These are phyloP conservation scores for Sparus aurata DNA, from an alignment of 2,797 vertebrate species.

Conservation along the genomic window DNA sequence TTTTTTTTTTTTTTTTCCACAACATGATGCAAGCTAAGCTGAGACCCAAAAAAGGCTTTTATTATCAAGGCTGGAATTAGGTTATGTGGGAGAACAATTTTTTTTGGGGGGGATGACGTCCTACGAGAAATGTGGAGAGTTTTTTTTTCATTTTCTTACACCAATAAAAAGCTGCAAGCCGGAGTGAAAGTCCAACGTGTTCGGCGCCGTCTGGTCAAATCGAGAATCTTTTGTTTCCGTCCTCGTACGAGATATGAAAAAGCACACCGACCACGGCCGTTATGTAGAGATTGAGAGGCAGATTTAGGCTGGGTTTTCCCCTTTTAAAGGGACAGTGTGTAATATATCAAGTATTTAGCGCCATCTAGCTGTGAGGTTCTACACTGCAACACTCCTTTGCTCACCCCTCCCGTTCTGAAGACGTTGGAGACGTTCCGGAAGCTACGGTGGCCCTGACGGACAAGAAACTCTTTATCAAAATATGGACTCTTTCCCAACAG, in stretches of 20 bases:
- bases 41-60: constrained; percentile 1
- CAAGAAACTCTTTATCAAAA: too few species aligned
- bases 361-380: too few species aligned
- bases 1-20: not conserved
- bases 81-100: not conserved
- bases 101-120: not conserved
- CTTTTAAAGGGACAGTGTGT: too few species aligned
- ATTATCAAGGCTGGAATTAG: constrained; percentile 20
- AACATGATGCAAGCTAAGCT: constrained; percentile 23
- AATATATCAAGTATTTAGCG: too few species aligned
- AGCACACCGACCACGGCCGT: not conserved
- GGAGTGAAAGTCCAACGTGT: not conserved
- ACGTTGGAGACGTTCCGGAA: too few species aligned
- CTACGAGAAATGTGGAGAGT: not conserved
- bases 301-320: not conserved
- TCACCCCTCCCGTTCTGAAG: too few species aligned
- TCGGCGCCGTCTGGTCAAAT: not conserved
- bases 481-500: too few species aligned
- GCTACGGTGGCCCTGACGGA: too few species aligned
- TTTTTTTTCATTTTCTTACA: too few species aligned
- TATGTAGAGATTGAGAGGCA: not conserved
- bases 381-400: too few species aligned
- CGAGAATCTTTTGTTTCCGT: not conserved
- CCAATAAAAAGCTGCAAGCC: not conserved
- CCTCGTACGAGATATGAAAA: not conserved